A percentile compares a stretch with the other conserved stretches of the same genome.
Conservation (phyloP, 2,113 vertebrate genomes). For the Chionomys nivalis region DNA sequence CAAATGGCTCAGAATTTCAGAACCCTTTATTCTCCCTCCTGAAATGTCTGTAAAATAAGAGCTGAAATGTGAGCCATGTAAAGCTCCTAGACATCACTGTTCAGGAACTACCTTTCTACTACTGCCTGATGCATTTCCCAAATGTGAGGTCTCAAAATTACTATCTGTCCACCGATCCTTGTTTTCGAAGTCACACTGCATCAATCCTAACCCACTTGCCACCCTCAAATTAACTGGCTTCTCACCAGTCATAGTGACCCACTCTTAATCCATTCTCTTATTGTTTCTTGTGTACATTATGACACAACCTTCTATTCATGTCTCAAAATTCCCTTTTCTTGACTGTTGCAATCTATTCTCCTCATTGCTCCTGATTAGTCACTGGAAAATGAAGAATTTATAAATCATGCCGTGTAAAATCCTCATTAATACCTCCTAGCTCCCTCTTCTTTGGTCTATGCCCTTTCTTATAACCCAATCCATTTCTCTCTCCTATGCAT, state of each 20-base stretch:
- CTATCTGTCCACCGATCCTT: background rate
- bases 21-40: background rate
- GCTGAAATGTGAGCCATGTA: accelerated
- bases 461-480: background rate
- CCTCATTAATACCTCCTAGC: background rate
- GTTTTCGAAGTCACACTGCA: background rate
- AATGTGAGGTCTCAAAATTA: background rate
- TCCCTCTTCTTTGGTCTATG: background rate
- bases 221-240: background rate
- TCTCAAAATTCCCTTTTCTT: background rate
- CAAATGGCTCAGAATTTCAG: background rate
- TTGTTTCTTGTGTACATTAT: background rate
- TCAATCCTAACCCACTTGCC: background rate
- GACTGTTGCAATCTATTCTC: background rate
- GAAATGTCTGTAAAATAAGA: background rate
- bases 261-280: background rate
- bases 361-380: background rate
- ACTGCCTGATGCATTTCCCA: background rate
- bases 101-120: accelerated
- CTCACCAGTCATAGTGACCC: background rate
- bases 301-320: background rate
- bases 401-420: background rate
- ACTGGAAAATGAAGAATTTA: constrained; percentile 8
- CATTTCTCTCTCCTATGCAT: background rate
- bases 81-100: accelerated